These are phyloP conservation scores for Dugesia japonica DNA, from an alignment of 2,888 invertebrate species.

Conservation along the genomic window DNA sequence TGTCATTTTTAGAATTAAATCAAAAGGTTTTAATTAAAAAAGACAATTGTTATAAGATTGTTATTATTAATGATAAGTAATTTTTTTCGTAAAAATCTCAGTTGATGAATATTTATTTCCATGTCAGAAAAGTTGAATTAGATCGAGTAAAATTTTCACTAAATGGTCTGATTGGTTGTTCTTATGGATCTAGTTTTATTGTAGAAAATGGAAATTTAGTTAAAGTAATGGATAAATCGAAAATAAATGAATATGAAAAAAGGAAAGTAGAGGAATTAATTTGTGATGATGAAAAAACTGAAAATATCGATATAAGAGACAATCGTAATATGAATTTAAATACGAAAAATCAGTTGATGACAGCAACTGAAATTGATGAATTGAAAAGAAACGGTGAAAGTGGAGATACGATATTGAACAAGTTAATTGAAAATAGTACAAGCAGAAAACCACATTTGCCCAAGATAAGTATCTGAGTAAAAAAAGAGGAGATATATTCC, in stretches of 20 bases:
- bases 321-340: conserved; percentile 64
- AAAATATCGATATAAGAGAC: conserved; percentile 22
- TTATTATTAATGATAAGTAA: neutral
- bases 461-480: conserved; percentile 79
- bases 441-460: conserved; percentile 72
- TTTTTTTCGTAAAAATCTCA: neutral
- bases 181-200: conserved; percentile 42
- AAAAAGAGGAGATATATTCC: conserved; percentile 83
- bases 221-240: conserved; percentile 34
- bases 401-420: conserved; percentile 57
- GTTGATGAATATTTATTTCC: neutral
- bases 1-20: neutral
- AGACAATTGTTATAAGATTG: neutral
- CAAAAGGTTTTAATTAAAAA: neutral
- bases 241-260: conserved; percentile 3
- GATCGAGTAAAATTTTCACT: conserved; percentile 41
- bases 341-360: conserved; percentile 64
- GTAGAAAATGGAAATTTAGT: conserved; percentile 40
- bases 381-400: conserved; percentile 62
- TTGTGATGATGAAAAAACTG: neutral
- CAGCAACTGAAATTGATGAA: conserved; percentile 65
- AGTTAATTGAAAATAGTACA: conserved; percentile 72
- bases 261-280: conserved; percentile 1
- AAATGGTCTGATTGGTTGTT: conserved; percentile 41
- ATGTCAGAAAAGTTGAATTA: conserved; percentile 38